Base-by-base conservation (phyloP, 2,113 vertebrate species). In the Chionomys nivalis region DNA sequence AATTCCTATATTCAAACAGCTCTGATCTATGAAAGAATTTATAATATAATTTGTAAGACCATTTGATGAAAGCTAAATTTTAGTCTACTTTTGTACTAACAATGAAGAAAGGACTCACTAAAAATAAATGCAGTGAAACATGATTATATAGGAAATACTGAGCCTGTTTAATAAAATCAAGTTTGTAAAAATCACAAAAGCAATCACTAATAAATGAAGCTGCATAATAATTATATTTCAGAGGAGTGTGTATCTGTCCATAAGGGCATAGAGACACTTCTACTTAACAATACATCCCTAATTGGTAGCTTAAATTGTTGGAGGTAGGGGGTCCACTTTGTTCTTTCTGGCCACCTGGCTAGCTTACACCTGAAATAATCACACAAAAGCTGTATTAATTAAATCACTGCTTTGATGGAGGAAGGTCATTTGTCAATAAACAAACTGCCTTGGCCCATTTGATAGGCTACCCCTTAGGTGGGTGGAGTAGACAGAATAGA, bases 51-150 rank as follows among this genome's bases (percentile, higher is more conserved):
- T 93, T 90, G 31, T 44, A 82, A 92, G 36, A 26, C 19, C 26
- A 65, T 52, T 55, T 65, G 93, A 65, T 58, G 55, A 89, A 94
- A 91, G 19, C 49, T 89, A 70, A 85, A 79, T 75, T 83, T 79
- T 81, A 86, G 8, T 89, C 26, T 91, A 63, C 16, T 19, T 73
- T 90, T 87, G 10, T 58, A 49, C 13, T 85, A 81, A 70, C 70
- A 68, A 81, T n/a, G 24, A 94, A 93, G 58, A 65, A 87, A 77
- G 42, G 12, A 63, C 70, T 92, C 39, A 4, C 9, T 9, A 58
- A 75, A 82, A 86, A 92, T 47, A 65, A 31, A 65, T 68, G 70
- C 26, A 33, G 19, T 65, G 3, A 70, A 90, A 66, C 58, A 55
- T 89, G 78, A 89, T 87, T 94, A 82, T 65, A 44, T 24, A 66